phyloP scores from a whole-genome alignment of 2,797 vertebrate species.

The Falco peregrinus region DNA sequence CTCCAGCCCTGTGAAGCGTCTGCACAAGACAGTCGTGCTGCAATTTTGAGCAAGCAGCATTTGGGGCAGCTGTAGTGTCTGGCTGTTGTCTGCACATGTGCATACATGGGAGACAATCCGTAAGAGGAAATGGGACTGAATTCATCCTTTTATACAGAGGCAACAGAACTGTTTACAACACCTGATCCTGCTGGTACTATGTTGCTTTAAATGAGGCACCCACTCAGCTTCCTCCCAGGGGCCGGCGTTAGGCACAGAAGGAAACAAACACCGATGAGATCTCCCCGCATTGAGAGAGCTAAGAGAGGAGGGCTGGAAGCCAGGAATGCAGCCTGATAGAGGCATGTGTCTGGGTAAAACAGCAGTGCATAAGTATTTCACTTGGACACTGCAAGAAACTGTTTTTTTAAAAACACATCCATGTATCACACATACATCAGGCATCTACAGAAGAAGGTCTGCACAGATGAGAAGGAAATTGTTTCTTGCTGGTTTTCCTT shows the following conservation, averaged over 20 bases:
- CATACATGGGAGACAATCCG: not conserved
- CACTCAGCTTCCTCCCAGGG: not conserved
- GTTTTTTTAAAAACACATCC: not conserved
- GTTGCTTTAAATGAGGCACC: not conserved
- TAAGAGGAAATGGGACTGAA: not conserved
- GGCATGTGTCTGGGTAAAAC: not conserved
- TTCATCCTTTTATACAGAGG: not conserved
- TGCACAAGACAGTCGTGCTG: accelerated
- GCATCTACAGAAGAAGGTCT: not conserved
- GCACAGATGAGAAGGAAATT: not conserved
- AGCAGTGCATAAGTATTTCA: not conserved
- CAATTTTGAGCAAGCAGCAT: not conserved
- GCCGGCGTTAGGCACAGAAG: not conserved
- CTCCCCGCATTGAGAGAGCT: not conserved
- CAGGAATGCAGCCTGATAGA: not conserved
- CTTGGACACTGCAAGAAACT: not conserved
- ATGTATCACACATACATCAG: not conserved
- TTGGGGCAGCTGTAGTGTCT: not conserved
- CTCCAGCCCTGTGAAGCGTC: accelerated
- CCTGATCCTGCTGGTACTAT: not conserved
- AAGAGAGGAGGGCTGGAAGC: not conserved
- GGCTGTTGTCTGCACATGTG: not conserved
- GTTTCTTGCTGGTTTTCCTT: not conserved
- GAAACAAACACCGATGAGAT: not conserved
- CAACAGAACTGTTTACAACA: not conserved